These are phyloP conservation scores for Cepphus grylle DNA, from an alignment of 2,113 vertebrate species.

Conservation along the genomic window DNA sequence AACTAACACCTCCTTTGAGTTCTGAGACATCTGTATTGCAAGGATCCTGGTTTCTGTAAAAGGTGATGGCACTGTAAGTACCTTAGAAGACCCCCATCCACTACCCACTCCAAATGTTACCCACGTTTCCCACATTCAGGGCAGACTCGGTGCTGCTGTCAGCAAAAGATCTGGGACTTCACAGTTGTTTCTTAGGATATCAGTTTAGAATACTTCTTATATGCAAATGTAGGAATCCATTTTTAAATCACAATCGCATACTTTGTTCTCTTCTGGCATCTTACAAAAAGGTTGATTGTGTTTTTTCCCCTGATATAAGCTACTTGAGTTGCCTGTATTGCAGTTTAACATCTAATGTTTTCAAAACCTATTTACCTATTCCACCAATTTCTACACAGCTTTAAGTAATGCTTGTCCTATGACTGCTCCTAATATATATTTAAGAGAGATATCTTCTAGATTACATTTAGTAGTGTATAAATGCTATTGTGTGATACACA, in stretches of 20 bases:
- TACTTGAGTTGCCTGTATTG: background rate
- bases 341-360: background rate
- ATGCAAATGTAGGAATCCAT: background rate
- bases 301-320: background rate
- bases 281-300: background rate
- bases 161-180: background rate
- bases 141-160: background rate
- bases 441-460: background rate
- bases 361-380: background rate
- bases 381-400: background rate
- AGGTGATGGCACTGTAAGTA: background rate
- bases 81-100: background rate
- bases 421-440: background rate
- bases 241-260: background rate
- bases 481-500: background rate
- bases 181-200: background rate
- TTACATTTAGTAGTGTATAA: background rate
- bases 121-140: background rate
- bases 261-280: background rate
- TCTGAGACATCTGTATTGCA: background rate
- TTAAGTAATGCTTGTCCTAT: background rate
- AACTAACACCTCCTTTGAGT: background rate
- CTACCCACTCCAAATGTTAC: background rate
- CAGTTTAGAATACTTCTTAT: background rate
- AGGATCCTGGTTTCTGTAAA: background rate